phyloP scores from a whole-genome alignment of 2,797 vertebrate genomes.

The Luscinia megarhynchos region DNA sequence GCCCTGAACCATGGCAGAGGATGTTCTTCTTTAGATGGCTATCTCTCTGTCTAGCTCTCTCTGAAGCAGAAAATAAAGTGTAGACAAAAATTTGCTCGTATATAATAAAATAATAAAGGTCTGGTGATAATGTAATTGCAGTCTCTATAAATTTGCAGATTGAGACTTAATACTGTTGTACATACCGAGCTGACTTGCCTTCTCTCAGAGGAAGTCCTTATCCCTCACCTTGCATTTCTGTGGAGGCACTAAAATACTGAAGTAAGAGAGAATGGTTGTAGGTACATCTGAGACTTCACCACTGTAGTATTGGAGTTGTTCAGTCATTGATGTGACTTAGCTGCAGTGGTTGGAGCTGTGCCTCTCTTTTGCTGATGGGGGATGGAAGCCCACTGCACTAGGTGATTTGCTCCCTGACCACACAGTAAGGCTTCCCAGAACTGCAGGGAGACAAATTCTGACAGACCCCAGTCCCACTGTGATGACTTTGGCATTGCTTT shows the following conservation, averaged over 20 bases:
- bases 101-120: background rate
- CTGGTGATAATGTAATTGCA: background rate
- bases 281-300: background rate
- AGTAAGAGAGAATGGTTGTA: background rate
- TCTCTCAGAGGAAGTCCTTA: background rate
- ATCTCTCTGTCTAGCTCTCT: background rate
- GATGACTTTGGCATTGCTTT: background rate
- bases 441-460: background rate
- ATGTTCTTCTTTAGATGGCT: background rate
- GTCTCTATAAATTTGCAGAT: background rate
- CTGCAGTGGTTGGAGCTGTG: background rate
- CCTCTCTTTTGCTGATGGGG: background rate
- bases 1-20: background rate
- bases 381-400: background rate
- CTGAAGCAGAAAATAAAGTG: background rate
- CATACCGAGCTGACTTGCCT: background rate
- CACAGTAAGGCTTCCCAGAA: background rate
- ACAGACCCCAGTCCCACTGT: background rate
- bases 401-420: background rate
- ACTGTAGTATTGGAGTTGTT: background rate
- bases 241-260: background rate
- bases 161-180: background rate
- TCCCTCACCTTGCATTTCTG: background rate
- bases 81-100: background rate
- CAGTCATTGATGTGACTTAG: background rate